Conservation (phyloP, 2,113 vertebrate species). For the Aspidoscelis tigris region DNA sequence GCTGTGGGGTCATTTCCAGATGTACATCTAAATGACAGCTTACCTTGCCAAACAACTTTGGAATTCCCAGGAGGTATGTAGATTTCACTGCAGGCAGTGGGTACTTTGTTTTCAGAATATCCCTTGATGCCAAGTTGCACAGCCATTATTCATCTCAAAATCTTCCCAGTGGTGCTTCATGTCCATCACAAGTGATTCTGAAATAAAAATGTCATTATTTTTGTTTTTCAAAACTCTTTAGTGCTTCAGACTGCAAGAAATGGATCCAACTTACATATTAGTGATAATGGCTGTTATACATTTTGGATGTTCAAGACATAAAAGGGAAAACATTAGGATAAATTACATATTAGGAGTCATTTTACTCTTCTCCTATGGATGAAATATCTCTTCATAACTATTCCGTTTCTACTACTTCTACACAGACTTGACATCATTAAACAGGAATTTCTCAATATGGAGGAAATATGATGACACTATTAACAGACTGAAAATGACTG, state of each 20-base stretch:
- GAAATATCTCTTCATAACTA: slow-evolving; percentile 10
- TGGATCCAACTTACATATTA: neutral
- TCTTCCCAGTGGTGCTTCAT: neutral
- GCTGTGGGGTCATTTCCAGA: neutral
- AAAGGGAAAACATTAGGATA: neutral
- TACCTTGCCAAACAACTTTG: slow-evolving; percentile 13
- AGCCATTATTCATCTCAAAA: slow-evolving; percentile 14
- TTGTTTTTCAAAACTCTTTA: slow-evolving; percentile 12
- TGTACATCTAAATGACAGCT: slow-evolving; percentile 8
- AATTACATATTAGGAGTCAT: neutral
- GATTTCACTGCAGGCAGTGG: slow-evolving; percentile 22
- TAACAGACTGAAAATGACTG: neutral
- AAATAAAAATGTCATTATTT: slow-evolving; percentile 17
- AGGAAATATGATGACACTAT: neutral
- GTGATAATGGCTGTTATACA: neutral
- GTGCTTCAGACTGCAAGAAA: neutral
- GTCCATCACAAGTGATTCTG: neutral
- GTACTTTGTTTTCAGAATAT: slow-evolving; percentile 19
- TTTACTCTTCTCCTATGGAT: slow-evolving; percentile 19
- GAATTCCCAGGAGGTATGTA: neutral
- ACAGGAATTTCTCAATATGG: neutral
- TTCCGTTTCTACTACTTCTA: neutral
- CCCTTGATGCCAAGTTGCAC: neutral
- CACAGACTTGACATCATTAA: neutral
- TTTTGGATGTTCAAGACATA: neutral